phyloP scores from a whole-genome alignment of 2,797 vertebrate genomes.

The Nothura maculosa region DNA sequence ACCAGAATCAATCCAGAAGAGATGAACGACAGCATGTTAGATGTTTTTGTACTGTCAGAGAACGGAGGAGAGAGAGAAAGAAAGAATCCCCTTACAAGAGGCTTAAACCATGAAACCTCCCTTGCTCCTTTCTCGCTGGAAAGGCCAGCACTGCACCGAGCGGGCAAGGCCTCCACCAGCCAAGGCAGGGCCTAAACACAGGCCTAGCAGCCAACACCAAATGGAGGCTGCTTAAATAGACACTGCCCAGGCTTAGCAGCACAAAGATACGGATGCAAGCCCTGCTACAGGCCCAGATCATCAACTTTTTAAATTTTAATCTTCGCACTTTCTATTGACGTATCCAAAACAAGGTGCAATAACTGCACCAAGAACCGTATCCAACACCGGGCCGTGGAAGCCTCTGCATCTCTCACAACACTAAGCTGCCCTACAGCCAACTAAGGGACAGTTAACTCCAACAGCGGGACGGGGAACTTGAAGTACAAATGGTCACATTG shows the following conservation, averaged over 20 bases:
- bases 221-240: background rate
- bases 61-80: too few relatives aligned
- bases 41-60: background rate
- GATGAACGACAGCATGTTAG: background rate
- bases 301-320: background rate
- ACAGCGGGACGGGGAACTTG: background rate
- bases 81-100: background rate
- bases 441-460: background rate
- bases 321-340: too few relatives aligned
- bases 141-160: too few relatives aligned
- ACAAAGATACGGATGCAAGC: too few relatives aligned
- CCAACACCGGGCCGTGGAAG: background rate
- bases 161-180: background rate
- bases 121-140: background rate
- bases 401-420: background rate
- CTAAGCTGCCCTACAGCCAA: background rate
- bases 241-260: background rate
- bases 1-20: background rate
- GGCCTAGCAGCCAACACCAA: background rate
- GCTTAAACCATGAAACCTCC: background rate
- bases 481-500: background rate
- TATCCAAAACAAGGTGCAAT: background rate
- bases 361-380: background rate
- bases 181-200: background rate
- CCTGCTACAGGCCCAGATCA: background rate